Percentiles rank a stretch among this genome's conserved stretches.
Conservation (phyloP, 1,140 invertebrate genomes). For the Ctenoplectra terminalis region DNA sequence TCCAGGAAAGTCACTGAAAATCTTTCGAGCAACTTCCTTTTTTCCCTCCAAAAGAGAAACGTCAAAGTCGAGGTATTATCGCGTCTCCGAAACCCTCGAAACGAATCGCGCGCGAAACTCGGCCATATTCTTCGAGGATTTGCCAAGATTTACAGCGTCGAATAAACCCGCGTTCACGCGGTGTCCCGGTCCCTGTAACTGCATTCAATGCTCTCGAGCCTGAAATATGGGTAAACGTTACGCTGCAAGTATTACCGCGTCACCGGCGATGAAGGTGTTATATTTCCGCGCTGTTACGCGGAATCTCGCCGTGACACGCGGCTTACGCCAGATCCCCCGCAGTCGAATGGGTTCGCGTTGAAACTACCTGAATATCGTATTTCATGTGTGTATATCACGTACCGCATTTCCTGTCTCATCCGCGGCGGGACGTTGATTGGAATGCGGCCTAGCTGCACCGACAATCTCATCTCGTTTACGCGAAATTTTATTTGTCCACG, state of each 20-base stretch:
- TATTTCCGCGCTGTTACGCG: slow-evolving; percentile 54
- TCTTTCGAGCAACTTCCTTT: too few species aligned
- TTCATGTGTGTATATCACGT: slow-evolving; percentile 47
- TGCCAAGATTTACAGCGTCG: slow-evolving; percentile 44
- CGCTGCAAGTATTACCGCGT: slow-evolving; percentile 53
- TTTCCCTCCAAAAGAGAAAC: neutral
- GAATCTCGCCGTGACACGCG: slow-evolving; percentile 43
- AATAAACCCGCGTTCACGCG: slow-evolving; percentile 41
- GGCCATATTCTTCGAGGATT: slow-evolving; percentile 39
- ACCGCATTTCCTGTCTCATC: slow-evolving; percentile 36
- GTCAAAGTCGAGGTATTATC: neutral
- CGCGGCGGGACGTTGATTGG: slow-evolving; percentile 58
- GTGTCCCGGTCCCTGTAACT: slow-evolving; percentile 28
- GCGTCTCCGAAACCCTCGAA: neutral
- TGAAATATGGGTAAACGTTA: slow-evolving; percentile 54
- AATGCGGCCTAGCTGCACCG: slow-evolving; percentile 23
- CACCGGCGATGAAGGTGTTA: slow-evolving; percentile 50
- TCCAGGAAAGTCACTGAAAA: neutral
- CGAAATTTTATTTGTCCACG: slow-evolving; percentile 31
- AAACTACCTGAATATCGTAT: slow-evolving; percentile 64
- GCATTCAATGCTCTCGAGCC: slow-evolving; percentile 50
- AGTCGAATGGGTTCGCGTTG: slow-evolving; percentile 47
- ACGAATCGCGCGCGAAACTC: slow-evolving; percentile 26
- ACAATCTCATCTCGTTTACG: neutral
- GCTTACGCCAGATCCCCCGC: slow-evolving; percentile 41